Evolutionary conservation across 2,113 vertebrate genomes (phyloP).

Genomic region (Cacatua alba): DNA sequence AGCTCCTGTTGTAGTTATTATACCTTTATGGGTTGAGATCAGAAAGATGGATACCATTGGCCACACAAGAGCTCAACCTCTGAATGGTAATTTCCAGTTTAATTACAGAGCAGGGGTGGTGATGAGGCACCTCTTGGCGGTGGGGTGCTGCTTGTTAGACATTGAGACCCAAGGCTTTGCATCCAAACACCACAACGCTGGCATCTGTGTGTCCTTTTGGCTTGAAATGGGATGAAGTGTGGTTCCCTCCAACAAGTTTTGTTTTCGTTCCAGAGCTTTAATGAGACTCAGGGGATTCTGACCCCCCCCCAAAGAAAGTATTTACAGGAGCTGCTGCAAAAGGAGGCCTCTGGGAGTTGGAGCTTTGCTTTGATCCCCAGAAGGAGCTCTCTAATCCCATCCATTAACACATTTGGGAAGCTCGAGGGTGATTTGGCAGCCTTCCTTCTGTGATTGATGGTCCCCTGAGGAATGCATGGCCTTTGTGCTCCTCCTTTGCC

Average conservation of each 20-base stretch:
- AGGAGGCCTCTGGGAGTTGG: background rate
- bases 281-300: background rate
- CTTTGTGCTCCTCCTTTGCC: background rate
- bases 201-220: background rate
- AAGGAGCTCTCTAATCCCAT: constrained; percentile 64
- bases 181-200: background rate
- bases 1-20: background rate
- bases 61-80: background rate
- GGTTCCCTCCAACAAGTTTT: background rate
- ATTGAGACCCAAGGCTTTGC: background rate
- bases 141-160: background rate
- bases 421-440: constrained; percentile 27
- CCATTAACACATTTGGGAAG: constrained; percentile 54
- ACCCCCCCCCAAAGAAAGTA: background rate
- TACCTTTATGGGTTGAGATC: background rate
- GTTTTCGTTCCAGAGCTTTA: background rate
- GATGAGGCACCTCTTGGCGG: background rate
- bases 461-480: constrained; percentile 35
- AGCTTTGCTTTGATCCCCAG: constrained; percentile 55
- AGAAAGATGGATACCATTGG: background rate
- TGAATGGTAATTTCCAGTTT: constrained; percentile 6
- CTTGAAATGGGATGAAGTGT: accelerated
- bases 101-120: background rate
- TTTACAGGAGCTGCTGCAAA: background rate
- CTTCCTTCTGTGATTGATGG: constrained; percentile 31